These are phyloP conservation scores for Misgurnus anguillicaudatus DNA, from an alignment of 2,113 vertebrate genomes.

Conservation along the genomic window DNA sequence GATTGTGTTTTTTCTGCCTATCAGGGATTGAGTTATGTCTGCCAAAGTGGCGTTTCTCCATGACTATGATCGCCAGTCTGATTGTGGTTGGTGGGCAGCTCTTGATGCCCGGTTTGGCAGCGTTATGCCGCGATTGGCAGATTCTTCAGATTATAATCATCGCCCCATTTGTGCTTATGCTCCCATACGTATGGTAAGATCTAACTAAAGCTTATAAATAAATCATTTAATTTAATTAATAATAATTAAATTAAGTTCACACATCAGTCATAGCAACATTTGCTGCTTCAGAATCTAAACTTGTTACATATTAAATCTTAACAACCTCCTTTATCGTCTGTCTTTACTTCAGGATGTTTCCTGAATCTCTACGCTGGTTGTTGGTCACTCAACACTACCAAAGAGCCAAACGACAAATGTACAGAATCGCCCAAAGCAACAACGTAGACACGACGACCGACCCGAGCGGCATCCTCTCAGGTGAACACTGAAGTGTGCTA, in stretches of 20 bases:
- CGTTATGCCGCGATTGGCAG: conserved; percentile 93
- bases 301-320: too few relatives aligned
- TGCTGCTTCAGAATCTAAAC: too few relatives aligned
- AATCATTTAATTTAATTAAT: too few relatives aligned
- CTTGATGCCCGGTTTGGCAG: conserved; percentile 91
- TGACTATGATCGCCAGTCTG: conserved; percentile 96
- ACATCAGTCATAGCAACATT: too few relatives aligned
- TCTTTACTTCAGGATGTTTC: conserved; percentile 83
- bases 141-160: conserved; percentile 93
- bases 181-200: conserved; percentile 90
- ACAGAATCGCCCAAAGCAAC: conserved; percentile 85
- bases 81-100: conserved; percentile 92
- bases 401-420: conserved; percentile 87
- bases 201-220: too few relatives aligned
- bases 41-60: conserved; percentile 90
- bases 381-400: conserved; percentile 94
- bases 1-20: not conserved
- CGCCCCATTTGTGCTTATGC: conserved; percentile 93
- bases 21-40: conserved; percentile 95
- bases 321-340: not conserved
- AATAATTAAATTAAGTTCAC: too few relatives aligned
- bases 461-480: conserved; percentile 83
- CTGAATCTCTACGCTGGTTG: conserved; percentile 94
- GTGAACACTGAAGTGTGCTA: conserved; percentile 66
- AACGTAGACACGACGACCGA: conserved; percentile 79